phyloP scores from a whole-genome alignment of 1,140 invertebrate species.

The Stenopsyche tienmushanensis region DNA sequence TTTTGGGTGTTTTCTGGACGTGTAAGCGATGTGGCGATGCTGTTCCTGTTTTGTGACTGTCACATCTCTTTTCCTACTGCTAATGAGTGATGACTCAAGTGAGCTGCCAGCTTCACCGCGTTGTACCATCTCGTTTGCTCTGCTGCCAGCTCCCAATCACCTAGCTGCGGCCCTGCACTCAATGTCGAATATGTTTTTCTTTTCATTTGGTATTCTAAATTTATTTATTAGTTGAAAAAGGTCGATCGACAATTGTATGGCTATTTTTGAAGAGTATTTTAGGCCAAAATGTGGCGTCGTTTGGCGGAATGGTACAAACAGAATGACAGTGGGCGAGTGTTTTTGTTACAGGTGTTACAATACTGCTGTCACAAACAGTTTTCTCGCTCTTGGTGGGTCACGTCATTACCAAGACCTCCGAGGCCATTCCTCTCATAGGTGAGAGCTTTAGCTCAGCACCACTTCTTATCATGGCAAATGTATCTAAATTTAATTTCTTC shows the following conservation, averaged over 20 bases:
- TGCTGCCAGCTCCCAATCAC: neutral
- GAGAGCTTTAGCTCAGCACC: slow-evolving; percentile 49
- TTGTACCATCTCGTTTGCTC: slow-evolving; percentile 8
- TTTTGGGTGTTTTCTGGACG: slow-evolving; percentile 13
- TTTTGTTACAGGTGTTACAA: slow-evolving; percentile 94
- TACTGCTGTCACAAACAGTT: slow-evolving; percentile 98
- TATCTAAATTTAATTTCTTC: slow-evolving; percentile 32
- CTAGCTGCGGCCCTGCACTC: neutral
- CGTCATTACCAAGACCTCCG: slow-evolving; percentile 96
- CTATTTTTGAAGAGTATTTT: neutral
- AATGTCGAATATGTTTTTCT: too few relatives aligned
- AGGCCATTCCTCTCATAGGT: slow-evolving; percentile 97
- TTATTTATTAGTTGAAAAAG: neutral
- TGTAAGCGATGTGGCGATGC: slow-evolving; percentile 14
- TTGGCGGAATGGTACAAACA: slow-evolving; percentile 19
- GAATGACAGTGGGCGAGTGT: slow-evolving; percentile 43
- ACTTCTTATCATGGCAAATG: slow-evolving; percentile 37
- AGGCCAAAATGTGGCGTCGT: neutral
- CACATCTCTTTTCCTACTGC: slow-evolving; percentile 7
- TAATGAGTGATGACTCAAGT: slow-evolving; percentile 15
- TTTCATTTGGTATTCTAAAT: too few relatives aligned
- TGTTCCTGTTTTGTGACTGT: slow-evolving; percentile 19
- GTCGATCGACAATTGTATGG: neutral
- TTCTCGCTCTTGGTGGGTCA: slow-evolving; percentile 97
- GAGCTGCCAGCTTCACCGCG: neutral